phyloP scores from a whole-genome alignment of 2,888 invertebrate genomes.

The Hydropsyche betteni region DNA sequence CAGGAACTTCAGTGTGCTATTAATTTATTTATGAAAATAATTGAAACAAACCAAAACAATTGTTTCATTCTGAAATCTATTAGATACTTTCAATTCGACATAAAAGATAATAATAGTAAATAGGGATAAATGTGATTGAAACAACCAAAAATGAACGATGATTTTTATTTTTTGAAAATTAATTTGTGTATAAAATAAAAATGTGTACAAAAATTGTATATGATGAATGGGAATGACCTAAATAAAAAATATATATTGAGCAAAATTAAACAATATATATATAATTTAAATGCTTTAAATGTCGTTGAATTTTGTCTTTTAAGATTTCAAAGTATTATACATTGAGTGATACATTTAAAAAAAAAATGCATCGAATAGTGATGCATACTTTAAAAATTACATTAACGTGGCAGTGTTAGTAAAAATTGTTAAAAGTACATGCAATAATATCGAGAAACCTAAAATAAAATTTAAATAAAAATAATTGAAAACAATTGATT shows the following conservation, averaged over 20 bases:
- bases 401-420: not conserved
- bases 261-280: slow-evolving; percentile 21
- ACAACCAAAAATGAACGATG: too few species aligned
- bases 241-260: slow-evolving; percentile 27
- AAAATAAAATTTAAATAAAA: too few species aligned
- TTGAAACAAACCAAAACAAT: not conserved
- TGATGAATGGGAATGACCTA: slow-evolving; percentile 24
- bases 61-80: too few species aligned
- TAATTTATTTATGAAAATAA: slow-evolving; percentile 2
- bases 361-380: not conserved
- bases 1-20: slow-evolving; percentile 21
- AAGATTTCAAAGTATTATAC: not conserved
- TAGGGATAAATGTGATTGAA: too few species aligned
- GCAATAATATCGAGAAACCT: slow-evolving; percentile 1
- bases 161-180: too few species aligned
- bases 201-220: too few species aligned
- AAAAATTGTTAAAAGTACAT: slow-evolving; percentile 18
- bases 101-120: too few species aligned
- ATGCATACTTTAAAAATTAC: slow-evolving; percentile 4
- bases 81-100: too few species aligned
- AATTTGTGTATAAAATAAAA: too few species aligned
- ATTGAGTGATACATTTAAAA: not conserved
- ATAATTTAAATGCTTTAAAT: slow-evolving; percentile 15
- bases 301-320: slow-evolving; percentile 16
- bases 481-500: too few species aligned